Conservation (phyloP, 2,797 vertebrate species). For the Nothura maculosa region DNA sequence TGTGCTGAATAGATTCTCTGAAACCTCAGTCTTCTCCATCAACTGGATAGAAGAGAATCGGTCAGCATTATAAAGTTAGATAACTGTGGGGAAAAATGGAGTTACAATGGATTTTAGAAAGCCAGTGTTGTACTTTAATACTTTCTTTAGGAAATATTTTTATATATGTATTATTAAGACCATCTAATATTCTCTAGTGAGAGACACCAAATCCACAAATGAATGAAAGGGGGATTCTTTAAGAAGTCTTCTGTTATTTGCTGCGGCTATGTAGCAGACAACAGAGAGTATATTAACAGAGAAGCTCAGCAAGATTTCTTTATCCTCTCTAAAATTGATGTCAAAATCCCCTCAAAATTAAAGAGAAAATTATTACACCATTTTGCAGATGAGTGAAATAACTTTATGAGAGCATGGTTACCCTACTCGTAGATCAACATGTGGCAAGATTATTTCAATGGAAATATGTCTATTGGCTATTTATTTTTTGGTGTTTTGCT, state of each 20-base stretch:
- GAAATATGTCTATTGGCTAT: background rate
- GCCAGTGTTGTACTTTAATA: background rate
- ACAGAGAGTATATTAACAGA: background rate
- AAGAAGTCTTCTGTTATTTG: conserved; percentile 7
- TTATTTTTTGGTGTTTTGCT: conserved; percentile 38
- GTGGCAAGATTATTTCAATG: conserved; percentile 5
- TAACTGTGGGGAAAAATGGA: background rate
- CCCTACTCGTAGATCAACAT: background rate
- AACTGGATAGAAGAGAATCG: background rate
- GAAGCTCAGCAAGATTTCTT: background rate
- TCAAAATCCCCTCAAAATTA: conserved; percentile 19
- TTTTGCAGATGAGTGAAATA: background rate
- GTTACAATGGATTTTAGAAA: background rate
- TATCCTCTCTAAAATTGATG: background rate
- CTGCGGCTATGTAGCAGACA: background rate
- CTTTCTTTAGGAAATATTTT: background rate
- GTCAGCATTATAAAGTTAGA: background rate
- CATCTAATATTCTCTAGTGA: background rate
- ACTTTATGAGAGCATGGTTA: background rate
- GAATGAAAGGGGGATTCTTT: conserved; percentile 7
- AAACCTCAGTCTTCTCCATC: background rate
- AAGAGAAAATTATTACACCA: background rate
- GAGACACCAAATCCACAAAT: conserved; percentile 20
- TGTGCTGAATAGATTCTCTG: background rate
- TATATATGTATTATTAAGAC: background rate